Conservation (phyloP, 1,140 invertebrate genomes). For the Papilio dardanus region DNA sequence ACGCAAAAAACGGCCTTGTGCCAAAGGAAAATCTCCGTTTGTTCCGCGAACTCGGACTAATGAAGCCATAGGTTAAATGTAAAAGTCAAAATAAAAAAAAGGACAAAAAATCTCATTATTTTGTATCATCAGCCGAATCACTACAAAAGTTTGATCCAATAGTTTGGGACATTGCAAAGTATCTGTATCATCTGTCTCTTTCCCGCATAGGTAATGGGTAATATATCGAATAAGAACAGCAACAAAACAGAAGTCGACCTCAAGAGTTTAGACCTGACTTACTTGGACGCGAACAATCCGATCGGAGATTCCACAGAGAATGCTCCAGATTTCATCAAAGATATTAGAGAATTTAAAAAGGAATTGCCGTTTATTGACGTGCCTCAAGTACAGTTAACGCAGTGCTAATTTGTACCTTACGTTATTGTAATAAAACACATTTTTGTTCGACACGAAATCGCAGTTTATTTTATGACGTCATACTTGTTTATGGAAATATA, state of each 20-base stretch:
- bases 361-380: conserved; percentile 58
- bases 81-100: too few species aligned
- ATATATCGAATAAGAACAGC: conserved; percentile 52
- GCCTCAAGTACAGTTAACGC: conserved; percentile 58
- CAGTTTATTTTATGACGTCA: not conserved
- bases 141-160: too few species aligned
- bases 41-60: too few species aligned
- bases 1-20: too few species aligned
- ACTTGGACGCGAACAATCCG: conserved; percentile 53
- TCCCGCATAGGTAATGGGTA: conserved; percentile 62
- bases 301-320: conserved; percentile 56
- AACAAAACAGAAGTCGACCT: conserved; percentile 44
- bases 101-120: too few species aligned
- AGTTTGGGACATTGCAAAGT: too few species aligned
- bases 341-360: conserved; percentile 59
- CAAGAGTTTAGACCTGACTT: conserved; percentile 53
- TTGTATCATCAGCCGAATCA: too few species aligned
- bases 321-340: conserved; percentile 57
- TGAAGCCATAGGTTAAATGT: too few species aligned
- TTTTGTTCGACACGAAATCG: not conserved
- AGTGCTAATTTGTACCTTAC: conserved; percentile 50
- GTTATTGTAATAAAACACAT: not conserved
- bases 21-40: too few species aligned
- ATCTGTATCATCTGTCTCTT: conserved; percentile 25
- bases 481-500: not conserved